These are phyloP conservation scores for Galago senegalensis DNA, from an alignment of 2,797 vertebrate genomes.

Conservation along the genomic window DNA sequence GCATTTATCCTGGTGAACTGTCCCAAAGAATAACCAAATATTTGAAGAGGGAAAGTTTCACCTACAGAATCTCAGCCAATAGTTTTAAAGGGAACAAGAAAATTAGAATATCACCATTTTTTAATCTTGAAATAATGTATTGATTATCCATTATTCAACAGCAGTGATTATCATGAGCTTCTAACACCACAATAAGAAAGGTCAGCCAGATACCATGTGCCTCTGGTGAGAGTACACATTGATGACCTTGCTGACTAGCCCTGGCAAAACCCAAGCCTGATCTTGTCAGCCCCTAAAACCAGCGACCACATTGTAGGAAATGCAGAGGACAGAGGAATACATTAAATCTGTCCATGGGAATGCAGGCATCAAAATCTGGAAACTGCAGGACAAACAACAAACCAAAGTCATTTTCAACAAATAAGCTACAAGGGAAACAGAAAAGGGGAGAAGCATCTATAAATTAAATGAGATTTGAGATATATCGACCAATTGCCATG, in stretches of 20 bases:
- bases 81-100: background rate
- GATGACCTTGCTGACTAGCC: background rate
- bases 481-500: background rate
- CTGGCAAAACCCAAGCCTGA: background rate
- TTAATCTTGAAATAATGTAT: background rate
- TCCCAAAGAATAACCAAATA: background rate
- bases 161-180: background rate
- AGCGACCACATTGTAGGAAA: background rate
- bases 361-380: background rate
- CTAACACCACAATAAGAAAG: background rate
- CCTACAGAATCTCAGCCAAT: conserved; percentile 25
- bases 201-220: background rate
- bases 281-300: background rate
- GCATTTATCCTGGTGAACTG: conserved; percentile 36
- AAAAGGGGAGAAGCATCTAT: background rate
- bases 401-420: background rate
- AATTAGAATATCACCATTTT: conserved; percentile 11
- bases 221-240: background rate
- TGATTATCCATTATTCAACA: background rate
- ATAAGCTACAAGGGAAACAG: background rate
- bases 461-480: conserved; percentile 26
- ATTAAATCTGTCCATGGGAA: background rate
- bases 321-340: background rate
- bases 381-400: background rate
- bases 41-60: background rate